These are phyloP conservation scores for Patella caerulea DNA, from an alignment of 2,888 invertebrate species.

Conservation along the genomic window DNA sequence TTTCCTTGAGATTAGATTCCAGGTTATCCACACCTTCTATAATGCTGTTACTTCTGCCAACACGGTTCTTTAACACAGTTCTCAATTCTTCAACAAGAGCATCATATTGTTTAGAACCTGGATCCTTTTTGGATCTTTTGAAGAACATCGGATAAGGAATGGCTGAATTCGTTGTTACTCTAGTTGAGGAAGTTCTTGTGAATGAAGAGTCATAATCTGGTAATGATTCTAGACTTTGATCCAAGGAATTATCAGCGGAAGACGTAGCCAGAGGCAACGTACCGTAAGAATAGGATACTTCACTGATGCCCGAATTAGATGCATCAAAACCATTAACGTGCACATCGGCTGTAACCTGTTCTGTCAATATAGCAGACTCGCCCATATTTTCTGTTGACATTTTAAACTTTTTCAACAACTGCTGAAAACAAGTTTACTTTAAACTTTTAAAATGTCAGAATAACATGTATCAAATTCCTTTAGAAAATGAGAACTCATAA, in stretches of 20 bases:
- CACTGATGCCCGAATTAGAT: neutral
- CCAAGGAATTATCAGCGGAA: neutral
- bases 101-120: constrained; percentile 58
- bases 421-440: no score
- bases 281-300: constrained; percentile 1
- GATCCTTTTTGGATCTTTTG: constrained; percentile 57
- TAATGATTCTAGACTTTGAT: neutral
- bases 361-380: neutral
- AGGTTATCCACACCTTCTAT: constrained; percentile 15
- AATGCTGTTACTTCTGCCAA: constrained; percentile 26
- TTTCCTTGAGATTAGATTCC: constrained; percentile 15
- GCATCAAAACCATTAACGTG: constrained; percentile 1
- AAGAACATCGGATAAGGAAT: constrained; percentile 56
- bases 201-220: constrained; percentile 1
- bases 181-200: neutral
- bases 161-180: constrained; percentile 9
- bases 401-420: no score
- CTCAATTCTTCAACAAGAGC: constrained; percentile 54
- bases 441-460: no score
- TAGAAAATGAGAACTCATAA: no score
- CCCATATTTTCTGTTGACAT: constrained; percentile 1
- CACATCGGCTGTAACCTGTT: constrained; percentile 1
- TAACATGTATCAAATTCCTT: no score
- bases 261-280: neutral
- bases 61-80: constrained; percentile 49